phyloP scores from a whole-genome alignment of 2,113 vertebrate genomes.

The Benitochromis conjunctus region DNA sequence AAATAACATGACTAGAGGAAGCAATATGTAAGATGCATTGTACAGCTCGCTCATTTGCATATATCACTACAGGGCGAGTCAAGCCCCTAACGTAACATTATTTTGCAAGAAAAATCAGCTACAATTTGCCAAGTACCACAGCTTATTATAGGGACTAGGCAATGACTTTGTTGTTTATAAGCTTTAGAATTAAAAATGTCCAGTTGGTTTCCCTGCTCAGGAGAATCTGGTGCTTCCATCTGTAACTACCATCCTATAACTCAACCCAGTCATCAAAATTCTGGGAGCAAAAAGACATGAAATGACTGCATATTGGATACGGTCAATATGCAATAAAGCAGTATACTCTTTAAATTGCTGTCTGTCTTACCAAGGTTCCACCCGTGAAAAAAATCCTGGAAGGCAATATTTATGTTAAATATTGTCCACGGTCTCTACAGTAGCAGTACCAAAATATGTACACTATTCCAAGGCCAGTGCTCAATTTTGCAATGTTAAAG shows the following conservation, averaged over 20 bases:
- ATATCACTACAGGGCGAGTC: constrained; percentile 1
- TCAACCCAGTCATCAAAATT: not conserved
- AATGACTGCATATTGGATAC: not conserved
- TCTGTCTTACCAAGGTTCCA: not conserved
- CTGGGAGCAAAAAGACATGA: not conserved
- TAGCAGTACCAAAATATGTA: not conserved
- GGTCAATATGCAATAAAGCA: not conserved
- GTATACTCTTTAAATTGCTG: not conserved
- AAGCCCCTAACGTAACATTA: not conserved
- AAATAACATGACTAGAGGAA: not conserved
- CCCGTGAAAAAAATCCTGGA: not conserved
- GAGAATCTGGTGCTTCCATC: not conserved
- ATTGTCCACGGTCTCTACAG: not conserved
- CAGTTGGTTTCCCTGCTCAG: not conserved
- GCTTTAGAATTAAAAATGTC: not conserved
- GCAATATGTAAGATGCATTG: not conserved
- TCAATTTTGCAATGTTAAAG: not conserved
- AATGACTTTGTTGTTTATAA: not conserved
- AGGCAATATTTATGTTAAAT: not conserved
- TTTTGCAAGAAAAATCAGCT: not conserved
- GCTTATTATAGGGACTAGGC: not conserved
- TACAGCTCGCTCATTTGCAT: not conserved
- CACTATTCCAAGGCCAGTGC: not conserved
- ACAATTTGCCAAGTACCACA: not conserved
- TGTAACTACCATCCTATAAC: not conserved